These are phyloP conservation scores for Notiomystis cincta DNA, from an alignment of 2,113 vertebrate genomes.

Conservation along the genomic window DNA sequence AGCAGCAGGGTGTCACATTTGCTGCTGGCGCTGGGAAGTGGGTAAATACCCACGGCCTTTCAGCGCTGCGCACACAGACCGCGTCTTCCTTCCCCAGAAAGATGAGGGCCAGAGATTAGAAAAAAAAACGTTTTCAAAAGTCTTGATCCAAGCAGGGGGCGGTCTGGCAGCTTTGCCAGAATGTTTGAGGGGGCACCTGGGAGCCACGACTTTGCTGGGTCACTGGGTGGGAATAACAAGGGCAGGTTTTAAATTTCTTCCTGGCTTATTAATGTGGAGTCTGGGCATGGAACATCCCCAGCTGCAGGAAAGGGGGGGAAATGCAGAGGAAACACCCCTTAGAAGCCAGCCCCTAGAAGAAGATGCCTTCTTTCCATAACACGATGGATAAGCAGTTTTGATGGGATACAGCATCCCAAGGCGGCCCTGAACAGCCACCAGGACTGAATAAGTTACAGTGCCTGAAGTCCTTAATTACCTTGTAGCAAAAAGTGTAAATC, in stretches of 20 bases:
- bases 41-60: neutral
- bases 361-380: neutral
- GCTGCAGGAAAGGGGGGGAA: neutral
- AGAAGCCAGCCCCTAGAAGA: neutral
- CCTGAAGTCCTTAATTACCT: neutral
- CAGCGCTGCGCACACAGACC: accelerated
- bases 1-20: slow-evolving; percentile 9
- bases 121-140: neutral
- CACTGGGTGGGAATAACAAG: neutral
- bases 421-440: neutral
- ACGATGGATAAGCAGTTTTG: accelerated
- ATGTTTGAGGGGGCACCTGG: neutral
- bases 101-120: neutral
- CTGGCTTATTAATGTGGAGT: accelerated
- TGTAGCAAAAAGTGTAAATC: neutral
- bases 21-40: accelerated
- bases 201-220: neutral
- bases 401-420: neutral
- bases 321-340: neutral
- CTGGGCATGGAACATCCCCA: accelerated
- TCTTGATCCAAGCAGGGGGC: neutral
- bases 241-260: neutral
- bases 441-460: neutral
- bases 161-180: neutral
- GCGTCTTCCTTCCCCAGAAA: neutral